Percentiles rank a stretch among this genome's conserved stretches.
Conservation (phyloP, 2,888 invertebrate genomes). For the Chrysolina haemoptera region DNA sequence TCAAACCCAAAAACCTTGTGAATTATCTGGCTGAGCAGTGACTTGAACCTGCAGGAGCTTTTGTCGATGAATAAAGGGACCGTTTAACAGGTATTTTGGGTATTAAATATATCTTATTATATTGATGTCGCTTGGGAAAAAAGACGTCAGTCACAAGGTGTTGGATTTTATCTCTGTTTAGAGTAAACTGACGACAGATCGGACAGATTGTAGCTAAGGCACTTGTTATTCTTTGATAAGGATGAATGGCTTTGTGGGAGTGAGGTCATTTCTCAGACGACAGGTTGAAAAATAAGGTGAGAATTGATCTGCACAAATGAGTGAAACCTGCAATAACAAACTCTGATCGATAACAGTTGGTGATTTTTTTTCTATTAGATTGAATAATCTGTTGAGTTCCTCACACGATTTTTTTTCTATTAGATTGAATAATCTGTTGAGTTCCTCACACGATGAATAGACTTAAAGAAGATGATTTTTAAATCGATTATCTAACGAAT, state of each 20-base stretch:
- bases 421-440: too few relatives aligned
- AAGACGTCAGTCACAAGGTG: conserved; percentile 54
- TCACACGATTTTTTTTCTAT: neutral
- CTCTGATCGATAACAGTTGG: conserved; percentile 1
- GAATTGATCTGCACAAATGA: conserved; percentile 18
- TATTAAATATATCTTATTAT: conserved; percentile 59
- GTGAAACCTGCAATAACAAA: conserved; percentile 29
- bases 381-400: too few relatives aligned
- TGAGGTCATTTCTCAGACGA: conserved; percentile 6
- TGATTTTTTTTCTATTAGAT: neutral
- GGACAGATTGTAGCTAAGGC: conserved; percentile 56
- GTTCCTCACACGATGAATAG: neutral
- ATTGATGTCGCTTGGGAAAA: conserved; percentile 49
- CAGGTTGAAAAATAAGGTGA: conserved; percentile 34
- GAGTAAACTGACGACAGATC: conserved; percentile 61
- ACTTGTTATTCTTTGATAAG: conserved; percentile 45
- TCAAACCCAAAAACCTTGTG: conserved; percentile 3
- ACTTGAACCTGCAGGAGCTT: conserved; percentile 61
- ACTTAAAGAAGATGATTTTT: too few relatives aligned
- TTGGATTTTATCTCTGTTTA: conserved; percentile 58
- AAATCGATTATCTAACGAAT: too few relatives aligned
- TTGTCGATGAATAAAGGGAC: conserved; percentile 61
- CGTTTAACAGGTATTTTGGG: conserved; percentile 66
- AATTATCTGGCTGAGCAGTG: conserved; percentile 49
- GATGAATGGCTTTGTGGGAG: conserved; percentile 26